Evolutionary conservation across 2,888 invertebrate genomes (phyloP), one percentile per base, ranked within the genome.

Genomic region (Rotaria sp.): DNA sequence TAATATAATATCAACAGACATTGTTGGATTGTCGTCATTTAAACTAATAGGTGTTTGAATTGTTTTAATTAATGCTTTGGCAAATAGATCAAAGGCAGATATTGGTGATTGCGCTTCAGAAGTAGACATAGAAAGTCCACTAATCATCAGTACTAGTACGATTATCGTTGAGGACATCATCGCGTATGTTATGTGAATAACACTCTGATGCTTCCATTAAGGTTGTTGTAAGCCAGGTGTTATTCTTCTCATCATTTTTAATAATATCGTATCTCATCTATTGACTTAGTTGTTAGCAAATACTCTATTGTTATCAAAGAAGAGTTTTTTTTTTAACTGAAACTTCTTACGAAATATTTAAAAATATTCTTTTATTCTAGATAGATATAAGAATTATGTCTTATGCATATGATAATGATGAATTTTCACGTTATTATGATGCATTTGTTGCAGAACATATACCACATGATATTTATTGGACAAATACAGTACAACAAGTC

Each of bases 401-500:
- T 1, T 80, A 80, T 80, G 80, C 80, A 1, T 80, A 45, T 45
- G 80, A 80, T 80, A n/a, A 45, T 45, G 41, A 45, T 13, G 80
- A 80, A 26, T 80, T 80, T 45, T 80, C 80, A 41, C 80, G 15
- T n/a, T 80, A 45, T 80, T 80, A 80, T 80, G 80, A 80, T 45
- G 45, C 4, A 45, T 45, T 80, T 24, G 80, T 80, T 15, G 35
- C 26, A 21, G 26, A 80, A 0, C 41, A 45, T 80, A 15, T 67
- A 26, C 45, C 80, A 45, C 11, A 11, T 7, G 26, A 80, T 45
- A 38, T 15, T 11, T 80, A 18, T 45, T 80, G 80, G 80, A n/a
- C 45, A 10, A n/a, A 41, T 45, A 45, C 45, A 3, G 15, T 80
- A 11, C 0, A 45, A 21, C 8, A 67, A 2, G 26, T 80, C 0